Evolutionary conservation across 1,140 invertebrate species (phyloP), one percentile per base, ranked within the genome.

Genomic region (Drosophila sp.): DNA sequence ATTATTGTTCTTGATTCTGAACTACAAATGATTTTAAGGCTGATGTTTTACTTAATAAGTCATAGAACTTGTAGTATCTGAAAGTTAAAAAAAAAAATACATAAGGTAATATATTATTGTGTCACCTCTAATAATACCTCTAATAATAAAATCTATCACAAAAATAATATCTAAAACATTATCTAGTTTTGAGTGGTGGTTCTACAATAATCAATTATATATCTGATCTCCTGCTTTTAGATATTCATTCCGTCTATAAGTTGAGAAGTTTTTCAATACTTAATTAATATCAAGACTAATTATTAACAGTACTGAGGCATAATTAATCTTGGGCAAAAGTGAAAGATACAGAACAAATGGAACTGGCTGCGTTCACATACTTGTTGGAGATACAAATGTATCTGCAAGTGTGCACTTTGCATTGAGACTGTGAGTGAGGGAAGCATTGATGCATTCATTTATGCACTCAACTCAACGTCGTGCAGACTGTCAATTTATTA

Each of bases 401-500:
- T 64, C 64, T 32, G 38, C 54, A 53, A 58, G 63, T 53, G 51
- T n/a, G 25, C 50, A 34, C 25, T 51, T 43, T 29, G 54, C 9
- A 41, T 16, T 40, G 36, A 11, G 8, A 9, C n/a, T 48, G 45
- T n/a, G 18, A 50, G 25, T 34, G 50, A 56, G 40, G 48, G 41
- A n/a, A 53, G 38, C 27, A 53, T 41, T 63, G 63, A 53, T 61
- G 56, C 64, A 59, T 59, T 73, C 56, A 73, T 51, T 72, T 50
- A 64, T 40, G 40, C 59, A 63, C 40, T 70, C 57, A 45, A 63
- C 40, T 70, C 57, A 45, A 63, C 34, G 18, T 34, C 21, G 13
- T 50, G 53, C 5, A 34, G 56, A 46, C 56, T 70, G 71, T 69
- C 64, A 67, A 73, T 73, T 73, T 70, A 73, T 73, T 70, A 69